These are phyloP conservation scores for Ptilonorhynchus violaceus DNA, from an alignment of 2,113 vertebrate genomes.

Conservation along the genomic window DNA sequence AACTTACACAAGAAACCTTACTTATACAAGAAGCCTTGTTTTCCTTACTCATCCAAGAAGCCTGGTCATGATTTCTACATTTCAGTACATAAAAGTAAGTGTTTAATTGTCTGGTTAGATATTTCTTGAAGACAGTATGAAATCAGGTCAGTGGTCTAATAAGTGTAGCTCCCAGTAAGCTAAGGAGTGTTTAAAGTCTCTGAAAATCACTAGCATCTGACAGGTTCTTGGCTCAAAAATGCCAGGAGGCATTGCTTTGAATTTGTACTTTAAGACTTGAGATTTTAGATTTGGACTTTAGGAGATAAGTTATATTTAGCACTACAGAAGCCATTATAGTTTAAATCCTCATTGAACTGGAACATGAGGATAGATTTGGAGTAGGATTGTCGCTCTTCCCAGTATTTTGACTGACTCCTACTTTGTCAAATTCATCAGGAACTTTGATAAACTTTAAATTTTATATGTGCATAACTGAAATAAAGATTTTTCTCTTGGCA, in stretches of 20 bases:
- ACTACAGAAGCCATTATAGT: not conserved
- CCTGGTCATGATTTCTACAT: not conserved
- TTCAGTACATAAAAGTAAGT: not conserved
- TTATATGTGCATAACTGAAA: not conserved
- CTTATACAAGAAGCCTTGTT: not conserved
- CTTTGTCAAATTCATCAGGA: not conserved
- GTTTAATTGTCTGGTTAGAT: not conserved
- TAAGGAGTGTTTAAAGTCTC: not conserved
- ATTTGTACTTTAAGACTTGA: not conserved
- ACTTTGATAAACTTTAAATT: not conserved
- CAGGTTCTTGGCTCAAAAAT: not conserved
- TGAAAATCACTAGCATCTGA: not conserved
- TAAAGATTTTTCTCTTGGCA: not conserved
- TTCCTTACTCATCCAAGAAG: not conserved
- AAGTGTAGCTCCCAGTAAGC: not conserved
- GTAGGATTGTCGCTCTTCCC: not conserved
- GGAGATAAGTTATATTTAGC: not conserved
- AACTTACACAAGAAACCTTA: not conserved
- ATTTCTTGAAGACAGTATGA: not conserved
- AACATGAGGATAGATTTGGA: not conserved
- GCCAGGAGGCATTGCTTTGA: not conserved
- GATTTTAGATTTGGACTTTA: not conserved
- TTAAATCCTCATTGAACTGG: not conserved
- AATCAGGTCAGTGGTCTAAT: not conserved
- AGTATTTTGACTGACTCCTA: not conserved